Evolutionary conservation across 2,888 invertebrate species (phyloP).

Genomic region (Caenorhabditis sp.): DNA sequence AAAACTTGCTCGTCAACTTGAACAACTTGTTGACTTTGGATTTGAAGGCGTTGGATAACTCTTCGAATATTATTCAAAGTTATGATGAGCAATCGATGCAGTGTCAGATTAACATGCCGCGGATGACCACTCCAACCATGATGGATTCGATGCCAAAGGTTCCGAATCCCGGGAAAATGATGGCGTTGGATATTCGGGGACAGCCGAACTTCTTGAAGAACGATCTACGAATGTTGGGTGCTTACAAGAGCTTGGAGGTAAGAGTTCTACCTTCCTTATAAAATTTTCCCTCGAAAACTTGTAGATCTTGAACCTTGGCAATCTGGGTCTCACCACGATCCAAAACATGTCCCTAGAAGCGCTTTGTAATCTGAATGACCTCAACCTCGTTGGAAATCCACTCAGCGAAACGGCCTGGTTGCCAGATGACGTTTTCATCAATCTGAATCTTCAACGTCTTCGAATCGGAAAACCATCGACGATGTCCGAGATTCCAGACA

Average conservation of each 20-base stretch:
- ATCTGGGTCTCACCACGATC: constrained; percentile 34
- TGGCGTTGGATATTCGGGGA: constrained; percentile 54
- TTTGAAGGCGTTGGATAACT: constrained; percentile 35
- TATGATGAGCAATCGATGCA: constrained; percentile 25
- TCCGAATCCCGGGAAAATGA: constrained; percentile 25
- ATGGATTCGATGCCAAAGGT: constrained; percentile 29
- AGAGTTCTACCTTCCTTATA: background rate
- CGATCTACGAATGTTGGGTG: background rate
- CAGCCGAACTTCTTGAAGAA: constrained; percentile 41
- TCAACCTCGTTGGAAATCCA: constrained; percentile 44
- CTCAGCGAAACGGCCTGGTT: constrained; percentile 35
- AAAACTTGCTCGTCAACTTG: constrained; percentile 30
- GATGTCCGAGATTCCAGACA: constrained; percentile 19
- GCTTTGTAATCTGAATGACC: constrained; percentile 36
- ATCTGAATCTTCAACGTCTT: constrained; percentile 40
- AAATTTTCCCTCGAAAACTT: background rate
- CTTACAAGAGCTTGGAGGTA: constrained; percentile 51
- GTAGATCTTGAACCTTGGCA: constrained; percentile 49
- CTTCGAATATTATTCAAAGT: constrained; percentile 2
- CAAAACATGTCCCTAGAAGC: constrained; percentile 43
- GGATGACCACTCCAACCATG: background rate
- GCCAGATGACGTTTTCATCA: constrained; percentile 37
- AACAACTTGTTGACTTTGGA: constrained; percentile 46
- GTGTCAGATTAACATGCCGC: constrained; percentile 16
- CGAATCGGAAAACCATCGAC: constrained; percentile 37